Base-by-base conservation (phyloP, 2,888 invertebrate species). In the Pecten maximus region DNA sequence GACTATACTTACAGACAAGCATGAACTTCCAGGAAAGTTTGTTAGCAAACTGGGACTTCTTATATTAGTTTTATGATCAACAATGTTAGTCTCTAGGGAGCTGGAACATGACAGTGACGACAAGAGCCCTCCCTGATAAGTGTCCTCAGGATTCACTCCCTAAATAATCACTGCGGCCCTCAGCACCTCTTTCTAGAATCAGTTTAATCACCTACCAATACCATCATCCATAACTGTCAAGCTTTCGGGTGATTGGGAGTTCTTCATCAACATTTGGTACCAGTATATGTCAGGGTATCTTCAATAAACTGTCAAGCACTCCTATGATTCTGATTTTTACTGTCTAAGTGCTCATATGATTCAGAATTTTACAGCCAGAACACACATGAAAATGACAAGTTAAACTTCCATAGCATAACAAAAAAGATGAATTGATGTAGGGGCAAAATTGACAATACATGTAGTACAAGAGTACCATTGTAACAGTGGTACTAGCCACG, bases 191-290 rank as follows among this genome's bases (percentile, higher is more conserved):
- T 35, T 35, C 35, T 35, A 28, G 35, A 74, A 35, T 4, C 28
- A 28, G 74, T 74, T 74, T 35, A 74, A 74, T 74, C 74, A 74
- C 74, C 8, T 35, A 15, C 10, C 23, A 28, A 74, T 35, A 8
- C 74, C 74, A 35, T 74, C 74, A 74, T 74, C 74, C 35, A 74
- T 74, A 74, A 74, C 74, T 74, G 74, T 74, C 74, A 74, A 74
- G 35, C 74, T 35, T 60, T 23, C 23, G 60, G 60, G 60, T 60
- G 60, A 74, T 74, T 74, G 74, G 74, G 74, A 74, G 23, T 74
- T 74, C 74, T 74, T 35, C 74, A 74, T 74, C 35, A 28, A 35
- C 74, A 74, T 74, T 35, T 35, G 74, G 74, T 74, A 74, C 74
- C 35, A 35, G 28, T 74, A 23, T 74, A 74, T 35, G 74, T 74